These are phyloP conservation scores for Coregonus clupeaformis DNA, from an alignment of 2,113 vertebrate species.

Conservation along the genomic window DNA sequence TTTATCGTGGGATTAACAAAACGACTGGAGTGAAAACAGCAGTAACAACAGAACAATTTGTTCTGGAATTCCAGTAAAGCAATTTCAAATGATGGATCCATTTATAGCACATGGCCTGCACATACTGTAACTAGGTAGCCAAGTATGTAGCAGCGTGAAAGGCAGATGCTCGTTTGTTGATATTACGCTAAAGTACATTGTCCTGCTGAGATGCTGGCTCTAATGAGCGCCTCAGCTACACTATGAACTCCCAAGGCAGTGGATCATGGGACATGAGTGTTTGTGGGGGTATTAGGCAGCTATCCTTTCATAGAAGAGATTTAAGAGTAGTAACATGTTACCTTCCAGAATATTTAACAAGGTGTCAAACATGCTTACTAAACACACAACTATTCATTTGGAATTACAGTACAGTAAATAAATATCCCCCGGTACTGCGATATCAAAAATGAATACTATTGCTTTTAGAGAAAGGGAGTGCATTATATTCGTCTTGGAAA, in stretches of 20 bases:
- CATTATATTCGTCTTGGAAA: not conserved
- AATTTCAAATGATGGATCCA: not conserved
- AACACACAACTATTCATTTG: too few relatives aligned
- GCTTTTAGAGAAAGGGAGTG: not conserved
- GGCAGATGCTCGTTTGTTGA: not conserved
- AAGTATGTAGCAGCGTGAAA: not conserved
- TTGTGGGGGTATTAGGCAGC: not conserved
- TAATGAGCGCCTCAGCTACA: constrained; percentile 6
- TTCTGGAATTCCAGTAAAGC: constrained; percentile 14
- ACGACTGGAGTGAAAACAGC: constrained; percentile 15
- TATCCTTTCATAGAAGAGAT: not conserved
- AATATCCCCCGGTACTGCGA: too few relatives aligned
- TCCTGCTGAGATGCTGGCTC: constrained; percentile 34
- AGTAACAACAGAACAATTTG: constrained; percentile 7
- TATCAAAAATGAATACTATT: too few relatives aligned
- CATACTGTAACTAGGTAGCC: not conserved
- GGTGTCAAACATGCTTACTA: too few relatives aligned
- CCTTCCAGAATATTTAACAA: too few relatives aligned
- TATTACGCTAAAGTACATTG: constrained; percentile 47
- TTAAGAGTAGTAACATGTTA: not conserved
- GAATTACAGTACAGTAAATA: too few relatives aligned
- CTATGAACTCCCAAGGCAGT: not conserved
- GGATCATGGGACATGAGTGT: not conserved
- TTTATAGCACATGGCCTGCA: constrained; percentile 6
- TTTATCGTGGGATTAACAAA: constrained; percentile 34